These are phyloP conservation scores for Enteromius paludinosus DNA, from an alignment of 2,797 vertebrate genomes.

Conservation along the genomic window DNA sequence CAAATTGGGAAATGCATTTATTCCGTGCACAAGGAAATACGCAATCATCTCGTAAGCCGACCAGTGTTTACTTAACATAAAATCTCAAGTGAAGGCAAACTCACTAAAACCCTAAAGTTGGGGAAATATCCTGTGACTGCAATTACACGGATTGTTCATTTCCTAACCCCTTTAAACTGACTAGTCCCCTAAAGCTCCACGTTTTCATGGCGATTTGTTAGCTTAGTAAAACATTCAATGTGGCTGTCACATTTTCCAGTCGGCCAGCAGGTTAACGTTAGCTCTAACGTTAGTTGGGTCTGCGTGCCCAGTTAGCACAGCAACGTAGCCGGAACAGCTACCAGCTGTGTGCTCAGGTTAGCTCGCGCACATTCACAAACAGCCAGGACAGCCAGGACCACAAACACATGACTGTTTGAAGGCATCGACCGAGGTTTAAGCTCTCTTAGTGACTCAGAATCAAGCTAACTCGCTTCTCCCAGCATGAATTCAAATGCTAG, in stretches of 20 bases:
- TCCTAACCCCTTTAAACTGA: not conserved
- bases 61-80: conserved; percentile 6
- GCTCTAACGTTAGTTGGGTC: conserved; percentile 20
- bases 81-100: not conserved
- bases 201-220: conserved; percentile 12
- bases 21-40: not conserved
- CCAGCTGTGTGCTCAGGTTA: conserved; percentile 6
- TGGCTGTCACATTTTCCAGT: conserved; percentile 37
- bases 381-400: not conserved
- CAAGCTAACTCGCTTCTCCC: not conserved
- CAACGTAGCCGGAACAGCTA: conserved; percentile 20
- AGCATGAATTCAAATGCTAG: conserved; percentile 6
- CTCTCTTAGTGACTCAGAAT: not conserved
- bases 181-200: not conserved
- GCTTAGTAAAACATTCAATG: conserved; percentile 25
- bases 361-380: not conserved
- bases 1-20: not conserved
- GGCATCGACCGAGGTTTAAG: not conserved
- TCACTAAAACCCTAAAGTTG: not conserved
- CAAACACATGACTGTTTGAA: not conserved
- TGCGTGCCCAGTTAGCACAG: not conserved
- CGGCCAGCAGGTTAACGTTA: conserved; percentile 20
- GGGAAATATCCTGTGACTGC: not conserved
- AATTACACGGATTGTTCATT: not conserved
- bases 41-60: not conserved